Evolutionary conservation across 2,888 invertebrate species (phyloP), one percentile per base, ranked within the genome.

Genomic region (Nasonia oneida): DNA sequence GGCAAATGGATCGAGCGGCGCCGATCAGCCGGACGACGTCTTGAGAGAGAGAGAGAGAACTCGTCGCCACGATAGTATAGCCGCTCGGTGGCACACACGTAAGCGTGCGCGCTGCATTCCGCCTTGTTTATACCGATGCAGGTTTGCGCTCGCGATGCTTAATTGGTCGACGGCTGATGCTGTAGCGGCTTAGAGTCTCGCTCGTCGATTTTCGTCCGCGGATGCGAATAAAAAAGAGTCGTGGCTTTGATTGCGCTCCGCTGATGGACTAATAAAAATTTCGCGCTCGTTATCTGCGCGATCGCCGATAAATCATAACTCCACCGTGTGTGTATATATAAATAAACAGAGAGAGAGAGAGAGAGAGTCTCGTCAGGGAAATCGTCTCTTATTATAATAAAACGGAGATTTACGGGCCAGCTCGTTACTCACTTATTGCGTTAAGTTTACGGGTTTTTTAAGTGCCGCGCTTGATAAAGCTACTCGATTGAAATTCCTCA

Each of bases 401-500:
- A 86, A 83, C 47, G 18, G 57, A 83, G 83, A 83, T 83, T 83
- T 80, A 86, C 76, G 75, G 39, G 29, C 23, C 77, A 42, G 78
- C 79, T 77, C 82, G 75, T 85, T 82, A 85, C 76, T 86, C 80
- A 86, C 86, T 84, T 84, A 86, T 86, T 86, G 74, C 86, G 70
- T 86, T 81, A 81, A 64, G 70, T 74, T 84, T 86, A 86, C 86
- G 81, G 78, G 77, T 64, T 67, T 80, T 84, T 83, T 83, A 85
- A 80, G 87, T 83, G 87, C 81, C 78, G 67, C 64, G 37, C 50
- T 33, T 33, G 73, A 83, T 83, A 83, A 83, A 79, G 61, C 78
- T 39, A 42, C 84, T 47, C 78, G 85, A 86, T 88, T 78, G 86
- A 85, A 88, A 89, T 89, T 89, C 88, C 84, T 86, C 70, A 70